Evolutionary conservation across 1,140 invertebrate genomes (phyloP).

Genomic region (Acromyrmex heyeri): DNA sequence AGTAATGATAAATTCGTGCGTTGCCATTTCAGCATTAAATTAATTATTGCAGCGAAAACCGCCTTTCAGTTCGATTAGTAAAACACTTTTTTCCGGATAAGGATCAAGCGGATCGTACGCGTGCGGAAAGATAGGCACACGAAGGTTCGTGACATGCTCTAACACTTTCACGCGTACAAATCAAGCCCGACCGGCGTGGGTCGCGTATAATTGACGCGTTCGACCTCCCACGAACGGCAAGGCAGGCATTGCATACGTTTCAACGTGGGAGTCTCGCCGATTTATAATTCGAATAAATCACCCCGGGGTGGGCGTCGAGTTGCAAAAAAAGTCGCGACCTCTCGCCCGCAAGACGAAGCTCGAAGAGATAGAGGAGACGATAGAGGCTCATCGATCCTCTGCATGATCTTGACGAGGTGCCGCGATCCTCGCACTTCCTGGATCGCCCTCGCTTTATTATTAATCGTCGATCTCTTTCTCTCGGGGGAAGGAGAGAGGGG

Average conservation of each 20-base stretch:
- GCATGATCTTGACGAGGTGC: conserved; percentile 62
- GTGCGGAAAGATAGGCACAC: conserved; percentile 24
- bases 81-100: conserved; percentile 31
- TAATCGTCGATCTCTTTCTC: conserved; percentile 56
- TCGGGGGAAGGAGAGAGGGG: too few relatives aligned
- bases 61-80: conserved; percentile 21
- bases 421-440: conserved; percentile 66
- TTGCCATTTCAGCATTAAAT: conserved; percentile 3
- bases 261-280: conserved; percentile 63
- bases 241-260: conserved; percentile 24
- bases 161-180: conserved; percentile 56
- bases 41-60: background rate
- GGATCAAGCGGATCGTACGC: conserved; percentile 33
- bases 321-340: conserved; percentile 52
- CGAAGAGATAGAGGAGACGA: conserved; percentile 10
- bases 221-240: conserved; percentile 63
- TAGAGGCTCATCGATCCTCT: conserved; percentile 73
- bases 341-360: conserved; percentile 56
- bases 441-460: conserved; percentile 69
- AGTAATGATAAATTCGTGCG: background rate
- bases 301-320: conserved; percentile 61
- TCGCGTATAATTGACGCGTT: conserved; percentile 78
- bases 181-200: conserved; percentile 66
- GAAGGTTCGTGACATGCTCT: conserved; percentile 42
- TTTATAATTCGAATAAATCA: conserved; percentile 77